These are phyloP conservation scores for Mormyrops attenuatus DNA, from an alignment of 2,797 vertebrate genomes.

Conservation along the genomic window DNA sequence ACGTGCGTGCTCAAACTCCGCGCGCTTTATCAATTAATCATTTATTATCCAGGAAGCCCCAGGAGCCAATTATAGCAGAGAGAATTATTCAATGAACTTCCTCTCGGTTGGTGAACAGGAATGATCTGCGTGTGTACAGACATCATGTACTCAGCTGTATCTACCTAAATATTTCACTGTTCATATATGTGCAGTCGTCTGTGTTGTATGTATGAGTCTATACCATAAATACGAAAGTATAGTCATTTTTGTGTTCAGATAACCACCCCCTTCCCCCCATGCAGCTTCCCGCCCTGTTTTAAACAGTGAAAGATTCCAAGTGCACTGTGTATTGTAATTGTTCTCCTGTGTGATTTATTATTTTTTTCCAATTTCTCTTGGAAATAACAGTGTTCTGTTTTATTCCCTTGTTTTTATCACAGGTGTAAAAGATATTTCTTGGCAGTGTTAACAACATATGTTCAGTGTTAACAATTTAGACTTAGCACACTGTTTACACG, in stretches of 20 bases:
- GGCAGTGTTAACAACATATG: background rate
- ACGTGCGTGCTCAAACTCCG: background rate
- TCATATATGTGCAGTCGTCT: background rate
- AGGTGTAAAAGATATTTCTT: slow-evolving; percentile 6
- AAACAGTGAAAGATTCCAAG: slow-evolving; percentile 1
- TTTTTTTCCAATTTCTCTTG: slow-evolving; percentile 9
- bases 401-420: slow-evolving; percentile 11
- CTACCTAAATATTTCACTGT: background rate
- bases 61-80: background rate
- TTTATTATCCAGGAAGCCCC: background rate
- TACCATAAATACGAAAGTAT: background rate
- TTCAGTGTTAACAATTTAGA: slow-evolving; percentile 12
- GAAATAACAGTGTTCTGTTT: slow-evolving; percentile 15
- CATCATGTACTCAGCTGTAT: background rate
- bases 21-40: background rate
- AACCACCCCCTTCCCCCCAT: background rate
- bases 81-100: background rate
- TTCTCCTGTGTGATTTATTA: background rate
- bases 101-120: background rate
- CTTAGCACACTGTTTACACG: background rate
- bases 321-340: background rate
- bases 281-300: background rate
- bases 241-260: background rate
- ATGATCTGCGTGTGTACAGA: background rate
- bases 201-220: background rate